Percentiles rank a stretch among this genome's conserved stretches.
Conservation (phyloP, 1,140 invertebrate genomes). For the Cydia splendana region DNA sequence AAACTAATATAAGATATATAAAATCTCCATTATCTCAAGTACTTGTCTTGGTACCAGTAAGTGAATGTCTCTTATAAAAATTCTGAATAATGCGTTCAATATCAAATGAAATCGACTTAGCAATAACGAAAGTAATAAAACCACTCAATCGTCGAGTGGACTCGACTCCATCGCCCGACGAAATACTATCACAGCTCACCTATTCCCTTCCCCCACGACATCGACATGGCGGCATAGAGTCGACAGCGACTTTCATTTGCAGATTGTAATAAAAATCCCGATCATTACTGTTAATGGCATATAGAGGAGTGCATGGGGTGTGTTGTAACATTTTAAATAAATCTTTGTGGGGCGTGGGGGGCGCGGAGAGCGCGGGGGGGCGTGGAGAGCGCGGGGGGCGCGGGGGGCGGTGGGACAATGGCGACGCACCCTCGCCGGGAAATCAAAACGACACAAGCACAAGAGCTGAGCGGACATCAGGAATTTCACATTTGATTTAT, state of each 20-base stretch:
- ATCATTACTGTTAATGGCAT: slow-evolving; percentile 47
- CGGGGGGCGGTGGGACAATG: slow-evolving; percentile 64
- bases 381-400: slow-evolving; percentile 58
- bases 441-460: slow-evolving; percentile 57
- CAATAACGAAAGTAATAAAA: slow-evolving; percentile 20
- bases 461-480: slow-evolving; percentile 48
- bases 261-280: slow-evolving; percentile 52
- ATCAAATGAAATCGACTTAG: neutral
- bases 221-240: neutral
- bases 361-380: slow-evolving; percentile 40
- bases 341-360: slow-evolving; percentile 67
- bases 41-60: no score
- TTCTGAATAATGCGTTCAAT: neutral
- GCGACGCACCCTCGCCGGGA: slow-evolving; percentile 62
- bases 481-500: neutral
- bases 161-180: neutral
- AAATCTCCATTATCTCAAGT: no score
- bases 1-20: no score
- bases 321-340: slow-evolving; percentile 79
- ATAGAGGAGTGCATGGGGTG: slow-evolving; percentile 65
- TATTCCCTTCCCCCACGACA: neutral
- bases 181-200: neutral
- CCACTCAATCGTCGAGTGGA: neutral
- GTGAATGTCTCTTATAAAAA: no score
- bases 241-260: slow-evolving; percentile 39